A percentile compares a stretch with the other conserved stretches of the same genome.
Evolutionary conservation across 2,797 vertebrate species (phyloP).

Genomic region (Pseudochaenichthys georgianus): DNA sequence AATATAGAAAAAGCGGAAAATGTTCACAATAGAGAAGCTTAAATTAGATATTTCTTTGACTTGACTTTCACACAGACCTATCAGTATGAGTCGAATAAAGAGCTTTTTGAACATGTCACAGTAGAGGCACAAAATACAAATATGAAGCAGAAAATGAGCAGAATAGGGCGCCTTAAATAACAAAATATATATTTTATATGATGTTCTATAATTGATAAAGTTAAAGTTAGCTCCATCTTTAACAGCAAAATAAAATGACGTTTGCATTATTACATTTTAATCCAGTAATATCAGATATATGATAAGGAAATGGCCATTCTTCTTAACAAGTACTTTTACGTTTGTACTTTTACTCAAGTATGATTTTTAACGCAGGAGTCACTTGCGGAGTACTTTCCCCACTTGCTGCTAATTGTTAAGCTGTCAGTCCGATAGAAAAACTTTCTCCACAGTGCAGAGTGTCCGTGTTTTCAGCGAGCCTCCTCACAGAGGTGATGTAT

Average conservation of each 20-base stretch:
- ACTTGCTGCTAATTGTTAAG: background rate
- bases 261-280: background rate
- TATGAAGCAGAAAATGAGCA: too few relatives aligned
- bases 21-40: background rate
- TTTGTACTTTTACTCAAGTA: background rate
- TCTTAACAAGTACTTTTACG: background rate
- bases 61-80: too few relatives aligned
- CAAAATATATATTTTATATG: too few relatives aligned
- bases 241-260: too few relatives aligned
- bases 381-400: too few relatives aligned
- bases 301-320: too few relatives aligned
- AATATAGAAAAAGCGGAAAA: background rate
- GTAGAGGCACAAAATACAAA: too few relatives aligned
- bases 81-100: too few relatives aligned
- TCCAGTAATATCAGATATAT: background rate
- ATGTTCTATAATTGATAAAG: too few relatives aligned
- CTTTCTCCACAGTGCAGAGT: background rate
- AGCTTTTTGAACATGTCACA: too few relatives aligned
- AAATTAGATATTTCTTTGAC: background rate
- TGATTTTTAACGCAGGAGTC: background rate
- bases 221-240: too few relatives aligned
- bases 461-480: conserved; percentile 23
- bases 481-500: conserved; percentile 30
- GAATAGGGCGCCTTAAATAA: too few relatives aligned
- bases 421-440: background rate